Conservation (phyloP, 2,888 invertebrate species). For the Gari tellinella region DNA sequence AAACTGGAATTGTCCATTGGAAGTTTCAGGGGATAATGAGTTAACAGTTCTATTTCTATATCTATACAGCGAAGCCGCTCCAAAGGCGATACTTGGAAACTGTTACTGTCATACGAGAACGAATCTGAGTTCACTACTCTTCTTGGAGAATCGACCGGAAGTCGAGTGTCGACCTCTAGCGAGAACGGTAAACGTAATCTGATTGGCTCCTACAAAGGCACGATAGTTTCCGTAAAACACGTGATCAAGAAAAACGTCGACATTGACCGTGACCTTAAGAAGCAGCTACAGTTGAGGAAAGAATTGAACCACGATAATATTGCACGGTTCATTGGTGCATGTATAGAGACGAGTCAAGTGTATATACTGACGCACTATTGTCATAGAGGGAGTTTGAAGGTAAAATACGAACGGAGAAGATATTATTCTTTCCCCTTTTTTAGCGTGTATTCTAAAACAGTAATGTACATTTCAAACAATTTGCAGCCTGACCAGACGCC, state of each 20-base stretch:
- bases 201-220: constrained; percentile 80
- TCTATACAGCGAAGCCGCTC: constrained; percentile 57
- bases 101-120: constrained; percentile 57
- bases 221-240: constrained; percentile 93
- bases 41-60: no score
- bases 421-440: no score
- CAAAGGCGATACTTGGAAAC: constrained; percentile 63
- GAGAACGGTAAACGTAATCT: constrained; percentile 41
- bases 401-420: no score
- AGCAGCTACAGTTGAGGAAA: constrained; percentile 81
- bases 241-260: constrained; percentile 77
- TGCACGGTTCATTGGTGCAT: constrained; percentile 82
- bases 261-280: constrained; percentile 79
- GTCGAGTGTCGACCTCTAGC: constrained; percentile 36
- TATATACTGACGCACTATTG: constrained; percentile 83
- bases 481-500: no score
- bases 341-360: constrained; percentile 80
- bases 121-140: constrained; percentile 51
- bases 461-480: no score
- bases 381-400: constrained; percentile 80
- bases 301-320: constrained; percentile 83
- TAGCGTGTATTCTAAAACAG: no score
- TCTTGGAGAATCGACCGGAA: constrained; percentile 34
- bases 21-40: no score
- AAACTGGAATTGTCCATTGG: no score